Evolutionary conservation across 2,797 vertebrate species (phyloP), one percentile per base, ranked within the genome.

Genomic region (Enteromius argenteus): DNA sequence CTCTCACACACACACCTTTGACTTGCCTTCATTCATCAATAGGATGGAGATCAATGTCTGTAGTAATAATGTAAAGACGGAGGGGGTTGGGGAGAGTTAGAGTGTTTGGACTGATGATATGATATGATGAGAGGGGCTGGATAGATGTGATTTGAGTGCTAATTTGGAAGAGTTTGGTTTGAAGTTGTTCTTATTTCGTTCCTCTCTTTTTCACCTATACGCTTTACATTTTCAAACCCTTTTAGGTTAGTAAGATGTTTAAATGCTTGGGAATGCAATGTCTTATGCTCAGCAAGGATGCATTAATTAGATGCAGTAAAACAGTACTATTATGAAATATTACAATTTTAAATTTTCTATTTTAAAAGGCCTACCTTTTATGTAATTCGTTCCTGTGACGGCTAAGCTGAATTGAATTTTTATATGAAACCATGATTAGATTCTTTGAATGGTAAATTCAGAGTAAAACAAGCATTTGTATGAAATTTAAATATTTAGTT

Each of bases 11-110:
- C 51, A 37, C 86, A 86, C 89, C 92, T 88, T 81, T 87, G 90
- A 84, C 89, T 85, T 88, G 78, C 81, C 19, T 66, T 92, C 89
- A 60, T 83, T 92, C 89, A 91, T 91, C 76, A 81, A 86, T 85
- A 84, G 83, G 67, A 85, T 87, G 58, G 82, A 78, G 91, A 92
- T 94, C 90, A 75, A 92, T 91, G 89, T 51, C 0, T 76, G 60
- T 80, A 86, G 89, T 91, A 90, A 90, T 89, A 85, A 66, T 60
- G 46, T 51, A 51, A 58, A n/a, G 62, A 56, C 4, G 15, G 62
- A 68, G 66, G 5, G 7, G 27, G 49, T 62, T 56, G 39, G 8
- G 14, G 74, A 27, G 42, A 19, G 23, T 2, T 51, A 67, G 77
- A 79, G 64, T 32, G 86, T 32, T 15, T 21, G 6, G 46, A 23